These are phyloP conservation scores for Ochropleura plecta DNA, from an alignment of 2,888 invertebrate species.

Conservation along the genomic window DNA sequence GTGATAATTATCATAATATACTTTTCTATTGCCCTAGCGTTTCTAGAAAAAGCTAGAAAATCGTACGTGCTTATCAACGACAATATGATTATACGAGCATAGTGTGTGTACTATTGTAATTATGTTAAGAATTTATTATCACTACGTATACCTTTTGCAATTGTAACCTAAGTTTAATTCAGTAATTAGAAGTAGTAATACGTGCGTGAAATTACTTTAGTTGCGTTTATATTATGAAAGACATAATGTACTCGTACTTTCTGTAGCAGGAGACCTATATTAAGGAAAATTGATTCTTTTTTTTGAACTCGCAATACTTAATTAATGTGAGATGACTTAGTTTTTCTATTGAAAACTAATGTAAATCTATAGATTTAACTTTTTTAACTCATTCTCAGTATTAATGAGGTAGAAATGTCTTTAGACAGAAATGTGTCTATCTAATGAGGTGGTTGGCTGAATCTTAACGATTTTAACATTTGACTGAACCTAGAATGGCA, in stretches of 20 bases:
- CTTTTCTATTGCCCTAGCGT: not conserved
- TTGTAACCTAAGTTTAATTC: not conserved
- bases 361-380: not conserved
- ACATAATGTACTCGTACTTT: too few relatives aligned
- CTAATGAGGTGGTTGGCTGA: not conserved
- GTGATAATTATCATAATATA: not conserved
- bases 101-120: conserved; percentile 12
- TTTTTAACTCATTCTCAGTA: not conserved
- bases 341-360: not conserved
- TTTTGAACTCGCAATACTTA: not conserved
- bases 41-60: conserved; percentile 1
- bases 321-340: not conserved
- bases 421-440: not conserved
- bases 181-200: too few relatives aligned
- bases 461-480: not conserved
- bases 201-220: too few relatives aligned
- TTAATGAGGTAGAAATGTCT: not conserved
- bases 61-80: conserved; percentile 31
- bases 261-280: too few relatives aligned
- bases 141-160: not conserved
- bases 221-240: not conserved
- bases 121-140: conserved; percentile 15
- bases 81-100: not conserved
- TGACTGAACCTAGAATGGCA: not conserved
- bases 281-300: too few relatives aligned